Percentiles rank a stretch among this genome's conserved stretches.
phyloP scores from a whole-genome alignment of 2,113 vertebrate genomes.

The Dromaius novaehollandiae region DNA sequence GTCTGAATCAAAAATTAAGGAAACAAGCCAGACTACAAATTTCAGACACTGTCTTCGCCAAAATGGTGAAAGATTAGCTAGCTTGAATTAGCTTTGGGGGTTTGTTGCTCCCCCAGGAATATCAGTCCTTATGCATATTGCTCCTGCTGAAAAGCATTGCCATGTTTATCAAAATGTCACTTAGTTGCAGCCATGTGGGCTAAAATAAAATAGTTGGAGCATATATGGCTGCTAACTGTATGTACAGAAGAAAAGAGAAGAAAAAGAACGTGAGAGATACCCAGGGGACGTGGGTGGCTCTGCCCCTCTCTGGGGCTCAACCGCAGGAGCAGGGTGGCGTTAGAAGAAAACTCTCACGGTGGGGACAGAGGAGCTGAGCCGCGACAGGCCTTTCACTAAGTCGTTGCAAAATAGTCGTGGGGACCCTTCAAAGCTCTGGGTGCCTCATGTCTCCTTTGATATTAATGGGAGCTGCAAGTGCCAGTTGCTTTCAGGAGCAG shows the following conservation, averaged over 20 bases:
- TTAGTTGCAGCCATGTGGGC: neutral
- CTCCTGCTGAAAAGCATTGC: neutral
- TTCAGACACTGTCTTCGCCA: neutral
- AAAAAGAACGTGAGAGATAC: neutral
- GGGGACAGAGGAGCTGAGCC: neutral
- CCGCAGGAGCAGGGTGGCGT: neutral
- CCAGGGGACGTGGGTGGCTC: neutral
- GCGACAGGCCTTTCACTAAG: neutral
- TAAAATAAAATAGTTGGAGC: neutral
- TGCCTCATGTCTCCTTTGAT: neutral
- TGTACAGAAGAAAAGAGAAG: neutral
- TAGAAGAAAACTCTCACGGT: neutral
- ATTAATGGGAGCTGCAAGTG: neutral
- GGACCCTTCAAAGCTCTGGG: neutral
- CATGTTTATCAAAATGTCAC: neutral
- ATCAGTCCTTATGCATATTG: neutral
- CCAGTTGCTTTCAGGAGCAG: neutral
- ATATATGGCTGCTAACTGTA: neutral
- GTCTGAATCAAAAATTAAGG: neutral
- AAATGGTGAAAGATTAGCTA: neutral
- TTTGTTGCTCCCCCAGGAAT: fast-evolving
- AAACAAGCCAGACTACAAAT: neutral
- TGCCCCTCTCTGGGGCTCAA: neutral
- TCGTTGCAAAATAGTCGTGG: neutral
- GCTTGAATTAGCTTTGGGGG: fast-evolving